A percentile compares a stretch with the other conserved stretches of the same genome.
Conservation (phyloP, 2,113 vertebrate species). For the Grallaria varia region DNA sequence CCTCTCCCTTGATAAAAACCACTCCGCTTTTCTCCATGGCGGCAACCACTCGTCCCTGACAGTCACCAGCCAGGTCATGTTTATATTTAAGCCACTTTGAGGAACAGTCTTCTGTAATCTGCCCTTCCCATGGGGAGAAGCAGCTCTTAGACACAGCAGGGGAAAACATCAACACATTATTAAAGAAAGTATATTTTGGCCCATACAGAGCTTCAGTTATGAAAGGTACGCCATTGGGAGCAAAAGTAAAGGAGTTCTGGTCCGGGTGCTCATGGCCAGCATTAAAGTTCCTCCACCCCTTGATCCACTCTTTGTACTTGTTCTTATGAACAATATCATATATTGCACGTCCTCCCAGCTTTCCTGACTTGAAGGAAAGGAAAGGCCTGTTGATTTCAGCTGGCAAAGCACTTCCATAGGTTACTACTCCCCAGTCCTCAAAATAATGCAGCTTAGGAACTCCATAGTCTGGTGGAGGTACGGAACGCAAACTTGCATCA, state of each 20-base stretch:
- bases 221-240: constrained; percentile 91
- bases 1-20: constrained; percentile 93
- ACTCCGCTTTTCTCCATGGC: constrained; percentile 83
- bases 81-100: constrained; percentile 98
- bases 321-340: constrained; percentile 93
- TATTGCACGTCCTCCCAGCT: constrained; percentile 95
- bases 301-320: constrained; percentile 95
- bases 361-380: constrained; percentile 97
- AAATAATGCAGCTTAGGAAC: constrained; percentile 88
- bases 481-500: constrained; percentile 82
- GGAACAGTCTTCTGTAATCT: constrained; percentile 93
- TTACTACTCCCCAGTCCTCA: constrained; percentile 98
- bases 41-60: constrained; percentile 85
- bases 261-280: constrained; percentile 97
- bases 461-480: constrained; percentile 88
- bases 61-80: constrained; percentile 84
- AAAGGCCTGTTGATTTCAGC: constrained; percentile 86
- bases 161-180: constrained; percentile 91
- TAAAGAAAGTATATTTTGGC: constrained; percentile 93
- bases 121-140: constrained; percentile 94
- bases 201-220: constrained; percentile 96
- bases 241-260: constrained; percentile 96
- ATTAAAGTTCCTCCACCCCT: constrained; percentile 97
- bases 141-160: constrained; percentile 83
- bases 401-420: constrained; percentile 88